phyloP scores from a whole-genome alignment of 2,888 invertebrate species.

The Pristionchus japonicus region DNA sequence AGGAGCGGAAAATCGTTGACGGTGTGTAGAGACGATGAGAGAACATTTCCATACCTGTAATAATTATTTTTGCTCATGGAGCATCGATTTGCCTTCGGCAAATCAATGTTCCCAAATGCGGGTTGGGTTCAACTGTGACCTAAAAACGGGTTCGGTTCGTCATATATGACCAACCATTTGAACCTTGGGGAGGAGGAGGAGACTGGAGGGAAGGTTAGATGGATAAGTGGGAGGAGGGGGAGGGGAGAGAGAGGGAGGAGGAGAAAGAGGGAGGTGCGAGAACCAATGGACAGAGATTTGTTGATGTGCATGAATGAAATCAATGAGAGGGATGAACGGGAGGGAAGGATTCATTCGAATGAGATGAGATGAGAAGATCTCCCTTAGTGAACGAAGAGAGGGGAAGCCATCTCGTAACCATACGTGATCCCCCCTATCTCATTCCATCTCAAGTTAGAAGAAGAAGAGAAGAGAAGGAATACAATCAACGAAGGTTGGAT shows the following conservation, averaged over 20 bases:
- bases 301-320: conserved; percentile 11
- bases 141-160: no score
- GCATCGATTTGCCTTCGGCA: no score
- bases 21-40: no score
- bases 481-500: not conserved
- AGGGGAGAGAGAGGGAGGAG: not conserved
- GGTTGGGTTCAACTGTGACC: no score
- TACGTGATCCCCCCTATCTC: not conserved
- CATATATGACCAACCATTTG: no score
- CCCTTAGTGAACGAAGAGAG: not conserved
- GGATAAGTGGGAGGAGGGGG: conserved; percentile 8
- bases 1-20: no score
- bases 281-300: conserved; percentile 1
- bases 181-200: no score
- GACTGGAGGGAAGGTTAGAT: not conserved
- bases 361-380: not conserved
- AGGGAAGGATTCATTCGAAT: not conserved
- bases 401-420: not conserved
- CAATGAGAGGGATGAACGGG: conserved; percentile 6
- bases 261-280: not conserved
- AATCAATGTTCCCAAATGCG: no score
- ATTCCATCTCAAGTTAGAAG: no score
- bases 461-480: not conserved
- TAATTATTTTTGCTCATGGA: no score
- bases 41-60: no score